These are phyloP conservation scores for Melanotaenia duboulayi DNA, from an alignment of 2,113 vertebrate species.

Conservation along the genomic window DNA sequence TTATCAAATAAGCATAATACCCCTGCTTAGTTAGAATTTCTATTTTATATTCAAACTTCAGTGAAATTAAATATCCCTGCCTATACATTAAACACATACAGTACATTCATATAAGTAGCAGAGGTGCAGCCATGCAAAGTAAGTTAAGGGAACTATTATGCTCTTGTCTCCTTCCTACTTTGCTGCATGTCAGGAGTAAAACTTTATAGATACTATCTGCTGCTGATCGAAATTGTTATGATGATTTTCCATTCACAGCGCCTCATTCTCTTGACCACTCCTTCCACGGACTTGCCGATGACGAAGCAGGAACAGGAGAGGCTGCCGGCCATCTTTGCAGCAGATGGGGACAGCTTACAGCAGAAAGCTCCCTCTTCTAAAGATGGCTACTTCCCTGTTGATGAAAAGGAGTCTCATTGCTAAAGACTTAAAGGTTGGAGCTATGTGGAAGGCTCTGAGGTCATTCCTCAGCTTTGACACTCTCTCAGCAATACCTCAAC, in stretches of 20 bases:
- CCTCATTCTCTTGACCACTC: slow-evolving; percentile 69
- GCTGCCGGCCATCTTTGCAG: slow-evolving; percentile 68
- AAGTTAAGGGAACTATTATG: not conserved
- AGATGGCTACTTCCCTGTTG: slow-evolving; percentile 76
- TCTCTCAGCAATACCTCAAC: slow-evolving; percentile 61
- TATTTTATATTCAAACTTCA: too few relatives aligned
- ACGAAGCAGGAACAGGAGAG: slow-evolving; percentile 75
- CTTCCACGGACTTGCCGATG: slow-evolving; percentile 78
- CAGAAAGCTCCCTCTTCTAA: slow-evolving; percentile 65
- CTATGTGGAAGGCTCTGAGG: slow-evolving; percentile 18
- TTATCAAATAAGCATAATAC: slow-evolving; percentile 6
- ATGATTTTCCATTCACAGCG: slow-evolving; percentile 60
- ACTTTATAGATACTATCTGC: too few relatives aligned
- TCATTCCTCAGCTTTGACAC: slow-evolving; percentile 35
- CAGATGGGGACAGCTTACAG: slow-evolving; percentile 60
- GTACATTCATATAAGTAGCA: too few relatives aligned
- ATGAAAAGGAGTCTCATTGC: slow-evolving; percentile 80
- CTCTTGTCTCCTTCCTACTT: not conserved
- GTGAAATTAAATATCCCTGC: too few relatives aligned
- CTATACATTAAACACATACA: too few relatives aligned
- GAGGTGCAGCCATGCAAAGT: too few relatives aligned
- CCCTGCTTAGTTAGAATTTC: not conserved
- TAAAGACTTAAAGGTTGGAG: slow-evolving; percentile 52
- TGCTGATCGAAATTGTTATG: not conserved
- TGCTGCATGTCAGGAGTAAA: too few relatives aligned